These are phyloP conservation scores for Drosophila neoperkinsi DNA, from an alignment of 2,888 invertebrate species.

Conservation along the genomic window DNA sequence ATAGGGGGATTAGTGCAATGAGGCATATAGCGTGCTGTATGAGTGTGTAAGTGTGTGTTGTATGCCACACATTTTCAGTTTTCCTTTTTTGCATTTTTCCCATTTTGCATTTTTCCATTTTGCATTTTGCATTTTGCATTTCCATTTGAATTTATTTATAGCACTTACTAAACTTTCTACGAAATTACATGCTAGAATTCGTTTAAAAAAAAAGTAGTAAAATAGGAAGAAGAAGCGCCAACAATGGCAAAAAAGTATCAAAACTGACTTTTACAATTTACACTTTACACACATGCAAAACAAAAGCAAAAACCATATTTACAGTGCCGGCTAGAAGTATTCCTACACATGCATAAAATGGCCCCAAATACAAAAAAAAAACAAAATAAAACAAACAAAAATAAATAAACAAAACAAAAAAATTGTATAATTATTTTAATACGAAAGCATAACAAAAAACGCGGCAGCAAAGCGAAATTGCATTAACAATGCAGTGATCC, in stretches of 20 bases:
- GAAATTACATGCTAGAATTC: slow-evolving; percentile 74
- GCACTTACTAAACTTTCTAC: slow-evolving; percentile 70
- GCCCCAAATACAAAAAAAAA: slow-evolving; percentile 10
- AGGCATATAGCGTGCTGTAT: slow-evolving; percentile 21
- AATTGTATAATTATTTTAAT: slow-evolving; percentile 77
- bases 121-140: slow-evolving; percentile 31
- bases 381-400: background rate
- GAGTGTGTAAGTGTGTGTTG: background rate
- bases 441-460: slow-evolving; percentile 70
- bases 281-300: slow-evolving; percentile 49
- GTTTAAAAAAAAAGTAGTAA: slow-evolving; percentile 15
- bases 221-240: slow-evolving; percentile 7
- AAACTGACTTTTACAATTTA: slow-evolving; percentile 77
- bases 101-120: slow-evolving; percentile 18
- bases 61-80: slow-evolving; percentile 46
- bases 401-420: slow-evolving; percentile 57
- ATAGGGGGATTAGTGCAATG: slow-evolving; percentile 45
- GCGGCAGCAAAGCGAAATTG: slow-evolving; percentile 72
- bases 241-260: slow-evolving; percentile 73
- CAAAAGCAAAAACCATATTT: slow-evolving; percentile 16
- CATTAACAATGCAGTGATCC: slow-evolving; percentile 73
- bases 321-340: slow-evolving; percentile 47
- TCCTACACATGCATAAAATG: slow-evolving; percentile 46
- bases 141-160: slow-evolving; percentile 64
- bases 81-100: slow-evolving; percentile 16